Evolutionary conservation across 2,113 vertebrate species (phyloP).

Genomic region (Callospermophilus lateralis): DNA sequence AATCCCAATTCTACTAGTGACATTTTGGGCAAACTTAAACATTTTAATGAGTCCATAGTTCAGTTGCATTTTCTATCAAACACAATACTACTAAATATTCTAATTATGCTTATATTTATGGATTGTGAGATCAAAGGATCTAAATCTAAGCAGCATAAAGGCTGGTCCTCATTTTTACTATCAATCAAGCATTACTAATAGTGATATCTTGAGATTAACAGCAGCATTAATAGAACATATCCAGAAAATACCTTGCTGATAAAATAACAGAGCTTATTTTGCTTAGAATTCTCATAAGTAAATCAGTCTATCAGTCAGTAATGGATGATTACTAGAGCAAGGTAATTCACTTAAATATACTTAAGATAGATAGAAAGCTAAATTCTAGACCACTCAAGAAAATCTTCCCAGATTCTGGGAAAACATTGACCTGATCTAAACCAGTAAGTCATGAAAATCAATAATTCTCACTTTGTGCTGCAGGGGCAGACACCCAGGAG

Average conservation of each 20-base stretch:
- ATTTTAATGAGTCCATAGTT: neutral
- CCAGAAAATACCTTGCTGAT: neutral
- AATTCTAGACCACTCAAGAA: neutral
- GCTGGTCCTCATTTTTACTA: neutral
- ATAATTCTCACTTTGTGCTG: neutral
- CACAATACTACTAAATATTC: neutral
- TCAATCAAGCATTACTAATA: conserved; percentile 22
- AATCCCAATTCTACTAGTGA: neutral
- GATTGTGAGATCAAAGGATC: neutral
- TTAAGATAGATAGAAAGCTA: neutral
- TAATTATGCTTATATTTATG: neutral
- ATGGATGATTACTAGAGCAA: neutral
- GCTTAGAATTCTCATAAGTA: neutral
- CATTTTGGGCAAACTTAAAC: neutral
- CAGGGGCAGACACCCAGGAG: neutral
- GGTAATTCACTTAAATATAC: neutral
- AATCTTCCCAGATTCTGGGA: neutral
- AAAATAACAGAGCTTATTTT: neutral
- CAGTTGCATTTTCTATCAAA: neutral
- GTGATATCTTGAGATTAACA: neutral
- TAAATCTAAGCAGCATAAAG: neutral
- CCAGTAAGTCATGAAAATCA: neutral
- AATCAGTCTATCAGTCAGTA: neutral
- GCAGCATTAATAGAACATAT: neutral
- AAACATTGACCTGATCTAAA: neutral